These are phyloP conservation scores for Ashinkailepas kermadecensis DNA, from an alignment of 2,888 invertebrate species.

Conservation along the genomic window DNA sequence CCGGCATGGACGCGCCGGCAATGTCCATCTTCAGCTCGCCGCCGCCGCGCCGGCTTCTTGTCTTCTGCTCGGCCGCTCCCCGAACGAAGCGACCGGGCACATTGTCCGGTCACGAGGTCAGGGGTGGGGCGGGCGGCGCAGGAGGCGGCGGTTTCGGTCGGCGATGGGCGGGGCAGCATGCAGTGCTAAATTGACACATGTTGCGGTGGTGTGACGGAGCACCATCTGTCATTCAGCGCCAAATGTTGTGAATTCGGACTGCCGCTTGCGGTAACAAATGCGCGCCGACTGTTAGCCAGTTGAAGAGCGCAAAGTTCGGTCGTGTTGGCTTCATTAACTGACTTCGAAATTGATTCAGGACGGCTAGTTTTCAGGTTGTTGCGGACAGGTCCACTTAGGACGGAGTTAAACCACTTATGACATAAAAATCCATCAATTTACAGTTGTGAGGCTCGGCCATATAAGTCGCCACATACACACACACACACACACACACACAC, in stretches of 20 bases:
- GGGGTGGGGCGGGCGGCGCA: too few relatives aligned
- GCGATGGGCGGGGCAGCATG: too few relatives aligned
- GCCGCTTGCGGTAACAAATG: constrained; percentile 4
- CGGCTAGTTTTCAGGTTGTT: background rate
- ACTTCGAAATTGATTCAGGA: background rate
- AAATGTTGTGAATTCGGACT: background rate
- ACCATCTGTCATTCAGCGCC: background rate
- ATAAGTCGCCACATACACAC: too few relatives aligned
- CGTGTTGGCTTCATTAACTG: background rate
- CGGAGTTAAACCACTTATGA: background rate
- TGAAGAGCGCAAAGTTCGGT: background rate
- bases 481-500: background rate
- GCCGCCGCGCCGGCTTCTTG: too few relatives aligned
- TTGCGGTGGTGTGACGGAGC: background rate
- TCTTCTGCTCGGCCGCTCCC: too few relatives aligned
- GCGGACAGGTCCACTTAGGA: background rate
- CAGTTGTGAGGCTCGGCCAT: background rate
- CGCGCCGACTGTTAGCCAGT: background rate
- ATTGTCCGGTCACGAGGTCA: too few relatives aligned
- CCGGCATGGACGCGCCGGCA: too few relatives aligned
- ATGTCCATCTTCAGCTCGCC: too few relatives aligned
- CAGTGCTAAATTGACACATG: background rate
- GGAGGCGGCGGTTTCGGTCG: too few relatives aligned
- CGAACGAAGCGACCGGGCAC: too few relatives aligned
- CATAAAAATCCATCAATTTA: background rate